Evolutionary conservation across 2,113 vertebrate species (phyloP).

Genomic region (Oryzias javanicus): DNA sequence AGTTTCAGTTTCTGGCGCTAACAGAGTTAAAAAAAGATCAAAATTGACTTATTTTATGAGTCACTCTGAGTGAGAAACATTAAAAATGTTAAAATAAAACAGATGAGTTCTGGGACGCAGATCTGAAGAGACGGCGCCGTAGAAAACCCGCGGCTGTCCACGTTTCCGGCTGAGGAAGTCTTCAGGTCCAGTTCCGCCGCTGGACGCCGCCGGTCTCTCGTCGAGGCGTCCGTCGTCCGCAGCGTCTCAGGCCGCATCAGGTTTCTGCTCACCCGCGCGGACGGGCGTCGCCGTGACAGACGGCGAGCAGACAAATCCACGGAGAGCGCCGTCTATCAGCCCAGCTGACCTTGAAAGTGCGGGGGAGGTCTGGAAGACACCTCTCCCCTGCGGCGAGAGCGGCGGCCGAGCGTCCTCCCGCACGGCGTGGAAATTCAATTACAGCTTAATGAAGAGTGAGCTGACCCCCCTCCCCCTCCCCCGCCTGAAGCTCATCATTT

Average conservation of each 20-base stretch:
- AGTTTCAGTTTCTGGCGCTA: too few relatives aligned
- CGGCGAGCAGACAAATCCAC: conserved; percentile 19
- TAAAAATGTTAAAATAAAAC: too few relatives aligned
- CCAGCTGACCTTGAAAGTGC: conserved; percentile 59
- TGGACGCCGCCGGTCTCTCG: not conserved
- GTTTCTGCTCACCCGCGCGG: conserved; percentile 4
- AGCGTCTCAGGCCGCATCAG: not conserved
- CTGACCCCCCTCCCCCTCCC: conserved; percentile 25
- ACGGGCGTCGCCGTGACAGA: conserved; percentile 43
- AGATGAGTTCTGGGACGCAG: too few relatives aligned
- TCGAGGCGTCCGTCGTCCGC: not conserved
- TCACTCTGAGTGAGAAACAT: too few relatives aligned
- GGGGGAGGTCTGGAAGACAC: conserved; percentile 36
- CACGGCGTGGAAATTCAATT: conserved; percentile 63
- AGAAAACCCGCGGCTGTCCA: too few relatives aligned
- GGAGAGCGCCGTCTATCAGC: conserved; percentile 44
- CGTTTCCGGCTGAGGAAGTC: too few relatives aligned
- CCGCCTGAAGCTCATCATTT: conserved; percentile 35
- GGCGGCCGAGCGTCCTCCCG: conserved; percentile 44
- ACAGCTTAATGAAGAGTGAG: conserved; percentile 65
- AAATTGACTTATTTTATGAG: too few relatives aligned
- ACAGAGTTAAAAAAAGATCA: too few relatives aligned
- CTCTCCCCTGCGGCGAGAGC: conserved; percentile 43
- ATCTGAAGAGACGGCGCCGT: too few relatives aligned
- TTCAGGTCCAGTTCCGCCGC: not conserved